These are phyloP conservation scores for Lepus oiostolus DNA, from an alignment of 2,797 vertebrate genomes.

Conservation along the genomic window DNA sequence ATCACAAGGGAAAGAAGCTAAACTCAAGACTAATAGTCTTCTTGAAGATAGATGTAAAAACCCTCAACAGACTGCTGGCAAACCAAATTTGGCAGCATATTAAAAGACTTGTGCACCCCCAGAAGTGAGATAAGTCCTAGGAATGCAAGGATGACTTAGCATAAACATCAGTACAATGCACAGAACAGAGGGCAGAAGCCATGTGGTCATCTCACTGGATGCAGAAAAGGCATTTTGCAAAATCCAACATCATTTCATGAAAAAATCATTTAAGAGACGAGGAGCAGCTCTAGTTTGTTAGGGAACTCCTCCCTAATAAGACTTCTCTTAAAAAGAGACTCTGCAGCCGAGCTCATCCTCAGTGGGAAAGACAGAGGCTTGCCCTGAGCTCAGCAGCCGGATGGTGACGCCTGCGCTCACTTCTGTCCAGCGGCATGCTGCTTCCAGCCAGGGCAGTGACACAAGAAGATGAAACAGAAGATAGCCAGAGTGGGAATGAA, in stretches of 20 bases:
- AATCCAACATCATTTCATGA: neutral
- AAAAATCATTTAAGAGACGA: neutral
- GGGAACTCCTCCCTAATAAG: neutral
- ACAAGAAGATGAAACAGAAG: neutral
- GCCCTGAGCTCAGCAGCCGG: too few relatives aligned
- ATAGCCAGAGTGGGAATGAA: neutral
- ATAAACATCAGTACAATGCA: neutral
- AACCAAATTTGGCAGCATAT: rapidly evolving
- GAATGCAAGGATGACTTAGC: neutral
- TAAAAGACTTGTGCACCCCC: neutral
- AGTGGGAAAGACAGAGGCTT: too few relatives aligned
- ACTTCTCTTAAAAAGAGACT: neutral
- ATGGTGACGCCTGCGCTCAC: rapidly evolving
- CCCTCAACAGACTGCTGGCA: neutral
- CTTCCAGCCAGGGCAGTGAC: neutral
- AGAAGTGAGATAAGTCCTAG: neutral
- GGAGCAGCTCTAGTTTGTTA: too few relatives aligned
- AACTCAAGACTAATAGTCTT: rapidly evolving
- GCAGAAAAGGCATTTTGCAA: neutral
- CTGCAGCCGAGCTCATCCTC: rapidly evolving
- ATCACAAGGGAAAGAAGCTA: neutral
- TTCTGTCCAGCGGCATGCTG: rapidly evolving
- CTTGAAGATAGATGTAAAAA: too few relatives aligned
- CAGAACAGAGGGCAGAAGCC: neutral
- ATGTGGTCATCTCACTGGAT: neutral